Evolutionary conservation across 2,888 invertebrate species (phyloP).

Genomic region (Poecilus cupreus): DNA sequence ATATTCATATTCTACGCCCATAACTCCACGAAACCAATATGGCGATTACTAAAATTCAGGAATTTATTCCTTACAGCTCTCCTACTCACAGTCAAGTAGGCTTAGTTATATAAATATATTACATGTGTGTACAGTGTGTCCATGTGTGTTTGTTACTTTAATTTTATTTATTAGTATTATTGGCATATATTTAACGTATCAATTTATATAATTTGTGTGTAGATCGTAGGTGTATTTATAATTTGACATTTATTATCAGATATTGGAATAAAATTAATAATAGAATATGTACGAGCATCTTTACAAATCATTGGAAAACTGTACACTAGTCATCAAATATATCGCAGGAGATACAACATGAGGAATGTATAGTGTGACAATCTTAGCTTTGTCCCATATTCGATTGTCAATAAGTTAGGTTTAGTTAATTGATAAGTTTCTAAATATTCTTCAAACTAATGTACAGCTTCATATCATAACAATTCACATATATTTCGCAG

Average conservation of each 20-base stretch:
- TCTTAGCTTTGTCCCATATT: neutral
- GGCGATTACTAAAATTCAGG: constrained; percentile 48
- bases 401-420: constrained; percentile 4
- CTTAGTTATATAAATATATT: neutral
- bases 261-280: too few species aligned
- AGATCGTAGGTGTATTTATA: neutral
- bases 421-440: neutral
- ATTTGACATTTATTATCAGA: neutral
- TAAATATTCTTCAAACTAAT: neutral
- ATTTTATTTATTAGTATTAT: neutral
- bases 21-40: constrained; percentile 46
- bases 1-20: constrained; percentile 21
- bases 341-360: neutral
- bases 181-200: neutral
- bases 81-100: neutral
- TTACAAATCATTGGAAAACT: neutral
- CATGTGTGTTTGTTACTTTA: neutral
- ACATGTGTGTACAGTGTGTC: neutral
- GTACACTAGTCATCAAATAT: constrained; percentile 4
- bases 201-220: neutral
- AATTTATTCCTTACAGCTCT: constrained; percentile 39
- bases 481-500: too few species aligned
- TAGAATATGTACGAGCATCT: neutral
- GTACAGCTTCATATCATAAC: neutral
- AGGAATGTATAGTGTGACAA: constrained; percentile 12